These are phyloP conservation scores for Spea multiplicata DNA, from an alignment of 2,113 vertebrate genomes.

Conservation along the genomic window DNA sequence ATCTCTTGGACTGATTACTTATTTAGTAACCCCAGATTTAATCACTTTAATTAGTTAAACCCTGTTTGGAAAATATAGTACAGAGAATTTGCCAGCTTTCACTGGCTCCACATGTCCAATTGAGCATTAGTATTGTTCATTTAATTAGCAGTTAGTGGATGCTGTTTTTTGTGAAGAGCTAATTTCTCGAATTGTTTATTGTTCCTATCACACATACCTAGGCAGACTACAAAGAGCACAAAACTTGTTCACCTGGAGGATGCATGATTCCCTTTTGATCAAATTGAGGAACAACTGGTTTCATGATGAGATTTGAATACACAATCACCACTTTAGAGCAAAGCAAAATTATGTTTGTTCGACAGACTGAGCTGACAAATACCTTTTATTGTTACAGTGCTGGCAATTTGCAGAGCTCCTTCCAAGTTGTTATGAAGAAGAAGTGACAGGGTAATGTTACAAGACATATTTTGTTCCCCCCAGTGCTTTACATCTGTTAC, in stretches of 20 bases:
- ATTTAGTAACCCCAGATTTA: too few relatives aligned
- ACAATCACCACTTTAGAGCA: slow-evolving; percentile 23
- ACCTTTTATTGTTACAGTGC: slow-evolving; percentile 36
- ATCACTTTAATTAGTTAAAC: too few relatives aligned
- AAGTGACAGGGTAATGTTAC: neutral
- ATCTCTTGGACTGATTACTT: too few relatives aligned
- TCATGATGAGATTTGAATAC: slow-evolving; percentile 30
- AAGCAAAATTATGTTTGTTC: slow-evolving; percentile 27
- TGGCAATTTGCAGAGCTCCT: neutral
- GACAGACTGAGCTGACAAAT: slow-evolving; percentile 28
- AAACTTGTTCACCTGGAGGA: neutral
- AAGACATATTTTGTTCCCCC: slow-evolving; percentile 6
- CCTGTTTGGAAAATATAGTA: too few relatives aligned
- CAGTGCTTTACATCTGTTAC: neutral
- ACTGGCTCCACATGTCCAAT: too few relatives aligned
- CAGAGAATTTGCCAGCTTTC: too few relatives aligned
- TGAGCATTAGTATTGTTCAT: too few relatives aligned
- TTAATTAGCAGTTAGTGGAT: too few relatives aligned
- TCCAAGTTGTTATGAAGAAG: slow-evolving; percentile 29
- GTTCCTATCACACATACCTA: too few relatives aligned
- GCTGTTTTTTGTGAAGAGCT: too few relatives aligned
- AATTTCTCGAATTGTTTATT: too few relatives aligned
- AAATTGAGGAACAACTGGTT: slow-evolving; percentile 14
- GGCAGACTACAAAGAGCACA: neutral
- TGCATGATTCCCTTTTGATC: neutral